Evolutionary conservation across 2,888 invertebrate genomes (phyloP), one percentile per base, ranked within the genome.

Genomic region (Steinernema hermaphroditum): DNA sequence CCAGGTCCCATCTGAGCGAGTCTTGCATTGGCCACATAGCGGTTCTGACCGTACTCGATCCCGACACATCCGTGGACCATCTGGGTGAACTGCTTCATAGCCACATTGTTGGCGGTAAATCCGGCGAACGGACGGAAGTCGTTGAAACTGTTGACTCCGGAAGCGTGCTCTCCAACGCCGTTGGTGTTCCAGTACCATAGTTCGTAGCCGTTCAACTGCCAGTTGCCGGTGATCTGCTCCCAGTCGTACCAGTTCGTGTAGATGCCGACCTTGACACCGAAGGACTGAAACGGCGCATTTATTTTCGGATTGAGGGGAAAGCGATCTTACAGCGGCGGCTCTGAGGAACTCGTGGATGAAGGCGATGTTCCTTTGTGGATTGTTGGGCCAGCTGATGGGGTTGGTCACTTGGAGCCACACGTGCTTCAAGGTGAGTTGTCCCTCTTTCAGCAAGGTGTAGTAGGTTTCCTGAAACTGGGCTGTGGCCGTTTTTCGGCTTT

Each of bases 371-470:
- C 69, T 57, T 8, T 41, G 71, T 4, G 71, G 46, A 46, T 68
- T 75, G 54, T 44, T 50, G 62, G 72, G 70, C 81, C 81, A 81
- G 75, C 78, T 80, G 75, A 78, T 75, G 43, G 81, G 81, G 19
- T 77, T 76, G 8, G 81, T 80, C 27, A 81, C 81, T 73, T 78
- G 74, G 1, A 76, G 73, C 81, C 81, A 81, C 32, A 80, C 49
- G 24, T 77, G 68, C 43, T 80, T 54, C 71, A 81, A 12, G 19
- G 9, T 50, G 22, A 50, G 22, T 19, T 50, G n/a, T 12, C 37
- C 37, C 2, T 50, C 22, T 19, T 12, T 1, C 22, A 4, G 2
- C 12, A 50, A 24, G 12, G 19, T 16, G 22, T 12, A 50, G 50
- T 50, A 50, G 50, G 50, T 24, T 22, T 50, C 50, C 12, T 50